Conservation (phyloP, 2,888 invertebrate species). For the Ceraclea dissimilis region DNA sequence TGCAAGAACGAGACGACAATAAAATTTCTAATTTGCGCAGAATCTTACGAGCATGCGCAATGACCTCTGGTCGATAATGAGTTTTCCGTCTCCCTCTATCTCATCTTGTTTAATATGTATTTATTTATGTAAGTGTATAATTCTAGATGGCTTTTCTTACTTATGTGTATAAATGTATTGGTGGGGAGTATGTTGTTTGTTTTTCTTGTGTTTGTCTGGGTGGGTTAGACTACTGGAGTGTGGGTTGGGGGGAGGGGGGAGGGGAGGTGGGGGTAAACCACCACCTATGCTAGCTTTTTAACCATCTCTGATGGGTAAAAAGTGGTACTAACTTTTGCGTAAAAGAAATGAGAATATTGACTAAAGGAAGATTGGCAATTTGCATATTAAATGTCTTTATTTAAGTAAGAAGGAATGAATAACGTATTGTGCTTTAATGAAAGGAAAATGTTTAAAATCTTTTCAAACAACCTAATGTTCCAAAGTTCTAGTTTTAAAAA, state of each 20-base stretch:
- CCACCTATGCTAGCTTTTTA: slow-evolving; percentile 9
- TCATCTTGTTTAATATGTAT: slow-evolving; percentile 26
- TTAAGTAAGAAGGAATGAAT: background rate
- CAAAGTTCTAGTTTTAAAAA: no score
- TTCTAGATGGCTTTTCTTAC: slow-evolving; percentile 14
- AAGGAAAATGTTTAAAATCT: background rate
- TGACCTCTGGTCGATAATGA: slow-evolving; percentile 54
- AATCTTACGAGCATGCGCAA: slow-evolving; percentile 43
- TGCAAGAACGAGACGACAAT: slow-evolving; percentile 15
- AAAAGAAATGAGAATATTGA: background rate
- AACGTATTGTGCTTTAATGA: background rate
- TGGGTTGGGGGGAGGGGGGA: no score
- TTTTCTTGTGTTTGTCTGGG: slow-evolving; percentile 1
- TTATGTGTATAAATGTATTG: slow-evolving; percentile 5
- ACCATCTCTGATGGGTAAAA: slow-evolving; percentile 9
- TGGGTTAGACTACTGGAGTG: background rate
- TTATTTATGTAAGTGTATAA: slow-evolving; percentile 27
- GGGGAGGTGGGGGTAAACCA: background rate
- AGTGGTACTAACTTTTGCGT: background rate
- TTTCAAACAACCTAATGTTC: no score
- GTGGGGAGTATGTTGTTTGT: background rate
- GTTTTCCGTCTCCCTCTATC: slow-evolving; percentile 41
- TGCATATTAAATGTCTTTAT: slow-evolving; percentile 2
- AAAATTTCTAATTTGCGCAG: slow-evolving; percentile 24
- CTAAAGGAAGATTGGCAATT: slow-evolving; percentile 4